These are phyloP conservation scores for Drosophila pseudotalamancana DNA, from an alignment of 2,888 invertebrate species.

Conservation along the genomic window DNA sequence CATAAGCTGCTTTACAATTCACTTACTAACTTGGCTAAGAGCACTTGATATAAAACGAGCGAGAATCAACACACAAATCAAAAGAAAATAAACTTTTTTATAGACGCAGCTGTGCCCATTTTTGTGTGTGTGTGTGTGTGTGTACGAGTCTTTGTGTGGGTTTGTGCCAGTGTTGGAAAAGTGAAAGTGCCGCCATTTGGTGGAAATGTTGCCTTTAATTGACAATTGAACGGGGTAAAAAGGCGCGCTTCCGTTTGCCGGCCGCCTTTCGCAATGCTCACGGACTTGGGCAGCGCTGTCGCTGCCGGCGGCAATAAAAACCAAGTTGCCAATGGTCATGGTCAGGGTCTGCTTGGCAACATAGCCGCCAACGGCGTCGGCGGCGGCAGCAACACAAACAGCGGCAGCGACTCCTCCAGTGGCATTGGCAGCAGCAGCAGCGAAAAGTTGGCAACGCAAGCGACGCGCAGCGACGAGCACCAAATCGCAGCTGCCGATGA, in stretches of 20 bases:
- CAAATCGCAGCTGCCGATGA: constrained; percentile 10
- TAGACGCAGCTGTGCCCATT: constrained; percentile 17
- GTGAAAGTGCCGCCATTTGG: constrained; percentile 24
- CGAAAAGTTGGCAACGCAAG: constrained; percentile 44
- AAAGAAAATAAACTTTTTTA: constrained; percentile 21
- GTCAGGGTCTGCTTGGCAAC: constrained; percentile 28
- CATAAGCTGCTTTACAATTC: constrained; percentile 9
- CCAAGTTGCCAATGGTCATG: constrained; percentile 41
- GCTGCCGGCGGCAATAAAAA: constrained; percentile 38
- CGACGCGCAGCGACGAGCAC: constrained; percentile 34
- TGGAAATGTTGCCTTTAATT: constrained; percentile 35
- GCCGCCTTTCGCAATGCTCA: constrained; percentile 64
- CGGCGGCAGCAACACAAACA: constrained; percentile 16
- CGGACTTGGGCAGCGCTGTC: constrained; percentile 52
- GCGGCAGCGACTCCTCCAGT: constrained; percentile 5
- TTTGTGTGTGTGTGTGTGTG: background rate
- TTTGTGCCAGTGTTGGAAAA: constrained; percentile 6
- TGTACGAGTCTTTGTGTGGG: constrained; percentile 3
- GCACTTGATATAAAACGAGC: background rate
- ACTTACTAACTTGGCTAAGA: background rate
- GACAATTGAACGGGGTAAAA: constrained; percentile 35
- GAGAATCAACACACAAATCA: constrained; percentile 7
- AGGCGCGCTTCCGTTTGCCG: constrained; percentile 40
- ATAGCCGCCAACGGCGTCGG: constrained; percentile 11
- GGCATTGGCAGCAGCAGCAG: constrained; percentile 35